Evolutionary conservation across 2,113 vertebrate species (phyloP).

Genomic region (Urocolius indicus): DNA sequence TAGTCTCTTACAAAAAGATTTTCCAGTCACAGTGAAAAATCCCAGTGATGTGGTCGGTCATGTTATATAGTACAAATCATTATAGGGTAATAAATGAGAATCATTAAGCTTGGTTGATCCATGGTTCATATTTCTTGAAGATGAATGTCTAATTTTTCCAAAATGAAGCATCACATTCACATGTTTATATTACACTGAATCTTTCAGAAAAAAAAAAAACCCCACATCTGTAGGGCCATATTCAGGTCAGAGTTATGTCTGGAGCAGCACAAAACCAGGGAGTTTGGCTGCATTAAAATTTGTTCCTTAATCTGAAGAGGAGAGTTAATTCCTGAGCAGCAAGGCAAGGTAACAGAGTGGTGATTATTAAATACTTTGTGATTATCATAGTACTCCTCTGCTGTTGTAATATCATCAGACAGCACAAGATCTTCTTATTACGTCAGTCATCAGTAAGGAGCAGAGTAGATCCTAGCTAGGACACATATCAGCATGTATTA

Average conservation of each 20-base stretch:
- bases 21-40: neutral
- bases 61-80: neutral
- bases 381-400: neutral
- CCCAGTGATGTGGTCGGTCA: neutral
- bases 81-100: neutral
- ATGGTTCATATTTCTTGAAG: neutral
- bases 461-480: neutral
- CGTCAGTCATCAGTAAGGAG: neutral
- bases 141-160: neutral
- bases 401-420: neutral
- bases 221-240: neutral
- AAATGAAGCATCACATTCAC: neutral
- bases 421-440: neutral
- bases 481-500: neutral
- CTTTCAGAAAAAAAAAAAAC: slow-evolving; percentile 9
- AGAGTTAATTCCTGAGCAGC: neutral
- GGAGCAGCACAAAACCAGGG: neutral
- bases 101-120: neutral
- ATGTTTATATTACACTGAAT: neutral
- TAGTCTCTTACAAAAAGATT: neutral
- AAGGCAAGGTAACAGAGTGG: neutral
- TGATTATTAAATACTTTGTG: neutral
- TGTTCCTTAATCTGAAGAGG: neutral
- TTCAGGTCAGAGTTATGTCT: neutral
- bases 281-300: neutral